Conservation (phyloP, 2,113 vertebrate genomes). For the Eira barbara region DNA sequence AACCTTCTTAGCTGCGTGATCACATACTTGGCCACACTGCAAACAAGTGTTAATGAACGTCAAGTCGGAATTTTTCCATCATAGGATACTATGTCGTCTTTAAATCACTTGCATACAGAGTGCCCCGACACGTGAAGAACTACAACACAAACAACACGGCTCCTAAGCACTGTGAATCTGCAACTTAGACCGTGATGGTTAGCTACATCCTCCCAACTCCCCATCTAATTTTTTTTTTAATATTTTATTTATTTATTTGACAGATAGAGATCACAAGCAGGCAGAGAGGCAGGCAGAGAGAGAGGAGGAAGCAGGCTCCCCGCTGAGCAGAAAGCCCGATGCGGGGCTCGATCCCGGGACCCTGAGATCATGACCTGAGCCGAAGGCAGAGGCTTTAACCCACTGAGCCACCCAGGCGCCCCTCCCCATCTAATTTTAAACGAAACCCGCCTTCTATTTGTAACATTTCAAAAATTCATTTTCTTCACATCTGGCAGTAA, state of each 20-base stretch:
- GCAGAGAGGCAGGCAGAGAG: too few relatives aligned
- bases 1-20: not conserved
- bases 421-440: not conserved
- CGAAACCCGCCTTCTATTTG: not conserved
- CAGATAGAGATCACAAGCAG: too few relatives aligned
- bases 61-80: too few relatives aligned
- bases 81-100: rapidly evolving
- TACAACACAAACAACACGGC: too few relatives aligned
- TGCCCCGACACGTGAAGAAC: not conserved
- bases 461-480: not conserved
- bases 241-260: too few relatives aligned
- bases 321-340: too few relatives aligned
- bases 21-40: rapidly evolving
- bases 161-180: rapidly evolving
- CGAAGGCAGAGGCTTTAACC: too few relatives aligned
- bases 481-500: not conserved
- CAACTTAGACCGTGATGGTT: not conserved
- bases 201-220: too few relatives aligned
- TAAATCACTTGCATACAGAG: rapidly evolving
- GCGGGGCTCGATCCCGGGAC: too few relatives aligned
- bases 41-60: not conserved
- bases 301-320: too few relatives aligned
- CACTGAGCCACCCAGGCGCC: too few relatives aligned
- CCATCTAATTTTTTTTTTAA: not conserved
- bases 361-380: too few relatives aligned